Evolutionary conservation across 2,113 vertebrate species (phyloP).

Genomic region (Trachemys scripta): DNA sequence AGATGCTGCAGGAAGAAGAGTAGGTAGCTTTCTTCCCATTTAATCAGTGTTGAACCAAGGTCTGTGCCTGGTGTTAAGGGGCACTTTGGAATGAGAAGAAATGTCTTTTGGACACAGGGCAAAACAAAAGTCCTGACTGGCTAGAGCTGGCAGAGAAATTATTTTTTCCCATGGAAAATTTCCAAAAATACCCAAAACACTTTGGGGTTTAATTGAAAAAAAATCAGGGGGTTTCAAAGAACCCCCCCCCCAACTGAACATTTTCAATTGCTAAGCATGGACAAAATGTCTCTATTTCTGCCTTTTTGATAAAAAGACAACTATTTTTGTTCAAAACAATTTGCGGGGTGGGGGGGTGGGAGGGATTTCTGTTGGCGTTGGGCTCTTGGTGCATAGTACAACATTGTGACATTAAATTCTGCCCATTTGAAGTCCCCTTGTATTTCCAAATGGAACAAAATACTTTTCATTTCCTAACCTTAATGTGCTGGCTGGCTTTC

Average conservation of each 20-base stretch:
- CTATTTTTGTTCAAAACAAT: not conserved
- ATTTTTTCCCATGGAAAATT: not conserved
- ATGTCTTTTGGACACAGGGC: not conserved
- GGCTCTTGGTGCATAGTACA: not conserved
- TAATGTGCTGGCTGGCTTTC: not conserved
- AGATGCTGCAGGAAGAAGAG: not conserved
- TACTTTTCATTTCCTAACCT: not conserved
- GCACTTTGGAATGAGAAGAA: not conserved
- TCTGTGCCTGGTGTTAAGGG: not conserved
- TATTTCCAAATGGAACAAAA: not conserved
- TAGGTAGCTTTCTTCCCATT: not conserved
- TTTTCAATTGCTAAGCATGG: not conserved
- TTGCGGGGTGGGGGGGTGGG: not conserved
- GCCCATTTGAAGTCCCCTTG: not conserved
- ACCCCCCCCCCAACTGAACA: not conserved
- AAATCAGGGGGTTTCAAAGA: not conserved
- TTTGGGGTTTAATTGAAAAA: not conserved
- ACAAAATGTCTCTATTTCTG: not conserved
- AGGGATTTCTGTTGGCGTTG: not conserved
- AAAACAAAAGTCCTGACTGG: not conserved
- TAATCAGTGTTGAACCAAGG: not conserved
- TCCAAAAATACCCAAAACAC: not conserved
- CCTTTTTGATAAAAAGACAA: not conserved
- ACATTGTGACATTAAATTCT: conserved; percentile 3
- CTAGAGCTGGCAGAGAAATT: not conserved